These are phyloP conservation scores for Equus quagga DNA, from an alignment of 2,113 vertebrate species.

Conservation along the genomic window DNA sequence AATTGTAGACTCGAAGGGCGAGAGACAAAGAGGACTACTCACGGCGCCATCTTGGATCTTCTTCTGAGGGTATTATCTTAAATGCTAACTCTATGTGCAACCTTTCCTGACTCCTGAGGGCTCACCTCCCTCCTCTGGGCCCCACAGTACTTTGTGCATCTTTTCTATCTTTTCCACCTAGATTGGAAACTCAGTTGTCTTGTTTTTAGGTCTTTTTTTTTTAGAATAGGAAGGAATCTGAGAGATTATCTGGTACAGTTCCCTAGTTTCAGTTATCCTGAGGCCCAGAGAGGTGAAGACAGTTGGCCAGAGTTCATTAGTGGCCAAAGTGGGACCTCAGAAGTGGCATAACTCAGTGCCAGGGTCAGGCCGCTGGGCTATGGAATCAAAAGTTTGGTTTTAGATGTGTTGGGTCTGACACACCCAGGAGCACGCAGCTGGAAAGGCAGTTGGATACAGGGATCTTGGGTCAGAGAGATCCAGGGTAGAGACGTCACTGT, in stretches of 20 bases:
- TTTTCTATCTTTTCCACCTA: neutral
- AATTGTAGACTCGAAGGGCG: too few species aligned
- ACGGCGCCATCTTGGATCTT: too few species aligned
- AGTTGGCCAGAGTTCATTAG: neutral
- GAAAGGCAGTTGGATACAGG: too few species aligned
- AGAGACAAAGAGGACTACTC: too few species aligned
- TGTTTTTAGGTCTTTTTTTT: neutral
- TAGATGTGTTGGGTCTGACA: too few species aligned
- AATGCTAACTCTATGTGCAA: neutral
- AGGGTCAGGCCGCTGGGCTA: neutral
- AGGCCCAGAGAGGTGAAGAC: neutral
- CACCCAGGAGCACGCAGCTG: too few species aligned
- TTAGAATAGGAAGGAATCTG: neutral
- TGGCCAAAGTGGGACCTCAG: neutral
- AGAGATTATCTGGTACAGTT: neutral
- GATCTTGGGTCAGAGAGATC: too few species aligned
- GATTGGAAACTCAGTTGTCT: neutral
- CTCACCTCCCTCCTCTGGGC: neutral
- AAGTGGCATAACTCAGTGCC: neutral
- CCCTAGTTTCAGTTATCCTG: neutral
- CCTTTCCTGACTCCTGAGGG: neutral
- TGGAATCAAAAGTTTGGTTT: neutral
- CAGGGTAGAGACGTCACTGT: too few species aligned
- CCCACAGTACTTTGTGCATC: neutral
- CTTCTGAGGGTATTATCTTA: neutral